Conservation (phyloP, 2,113 vertebrate species). For the Corynorhinus townsendii region DNA sequence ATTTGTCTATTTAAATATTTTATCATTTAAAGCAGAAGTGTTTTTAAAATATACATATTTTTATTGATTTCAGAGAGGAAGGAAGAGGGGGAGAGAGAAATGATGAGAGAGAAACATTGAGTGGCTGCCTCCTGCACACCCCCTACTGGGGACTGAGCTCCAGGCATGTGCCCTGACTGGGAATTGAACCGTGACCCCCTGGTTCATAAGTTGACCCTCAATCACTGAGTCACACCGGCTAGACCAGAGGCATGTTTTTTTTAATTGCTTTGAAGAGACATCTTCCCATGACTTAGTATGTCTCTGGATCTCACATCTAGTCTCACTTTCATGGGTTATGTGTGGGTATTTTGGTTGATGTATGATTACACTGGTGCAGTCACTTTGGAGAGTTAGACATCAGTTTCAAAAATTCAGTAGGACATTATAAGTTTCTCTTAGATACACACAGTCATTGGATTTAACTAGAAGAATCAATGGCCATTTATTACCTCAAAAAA, state of each 20-base stretch:
- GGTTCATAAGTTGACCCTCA: too few relatives aligned
- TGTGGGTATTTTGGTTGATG: conserved; percentile 6
- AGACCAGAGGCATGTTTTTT: too few relatives aligned
- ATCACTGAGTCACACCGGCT: too few relatives aligned
- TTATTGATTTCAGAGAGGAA: too few relatives aligned
- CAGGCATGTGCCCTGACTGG: too few relatives aligned
- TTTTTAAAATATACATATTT: neutral
- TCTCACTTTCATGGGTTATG: neutral
- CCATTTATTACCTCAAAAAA: conserved; percentile 36
- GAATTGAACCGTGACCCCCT: too few relatives aligned
- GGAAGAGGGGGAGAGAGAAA: too few relatives aligned
- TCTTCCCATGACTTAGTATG: neutral
- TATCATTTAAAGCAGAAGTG: neutral
- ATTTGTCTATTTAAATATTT: conserved; percentile 8
- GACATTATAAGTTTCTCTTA: neutral
- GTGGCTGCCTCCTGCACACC: too few relatives aligned
- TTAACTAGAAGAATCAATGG: conserved; percentile 21
- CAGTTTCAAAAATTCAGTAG: neutral
- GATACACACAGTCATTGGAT: neutral
- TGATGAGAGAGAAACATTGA: too few relatives aligned
- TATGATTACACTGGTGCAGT: neutral
- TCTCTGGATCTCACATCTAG: neutral
- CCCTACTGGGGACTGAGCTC: too few relatives aligned
- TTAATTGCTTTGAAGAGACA: conserved; percentile 5
- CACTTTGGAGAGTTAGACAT: neutral